Base-by-base conservation (phyloP, 2,888 invertebrate species). In the Aphrophora alni region DNA sequence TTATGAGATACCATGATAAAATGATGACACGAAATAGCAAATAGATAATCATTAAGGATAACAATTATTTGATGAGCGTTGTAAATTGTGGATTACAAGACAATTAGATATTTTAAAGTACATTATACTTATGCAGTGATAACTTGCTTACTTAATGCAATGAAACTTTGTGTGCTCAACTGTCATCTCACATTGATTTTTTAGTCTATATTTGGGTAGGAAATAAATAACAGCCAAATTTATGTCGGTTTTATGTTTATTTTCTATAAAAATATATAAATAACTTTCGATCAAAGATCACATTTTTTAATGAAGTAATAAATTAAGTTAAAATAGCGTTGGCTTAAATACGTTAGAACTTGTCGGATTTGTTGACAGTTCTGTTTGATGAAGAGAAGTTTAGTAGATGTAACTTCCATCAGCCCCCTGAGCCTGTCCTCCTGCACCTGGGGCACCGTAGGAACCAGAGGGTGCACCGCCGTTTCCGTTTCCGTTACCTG, bases 331-430 rank as follows among this genome's bases (percentile, higher is more conserved):
- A 21, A 21, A 8, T 59, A 59, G 14, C 59, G 59, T 59, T 21
- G 59, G 59, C 59, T 59, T n/a, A 59, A 10, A 21, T 21, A 59
- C 59, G 59, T 12, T 2, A 59, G 59, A 21, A 21, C 59, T n/a
- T 21, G 59, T 21, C 59, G 5, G 10, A 59, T n/a, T 59, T 59
- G 59, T 59, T 59, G 59, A 21, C 59, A 59, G 59, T 59, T 59
- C 59, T 59, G 12, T 59, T 59, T 59, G 5, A 59, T 59, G 21
- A 59, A 59, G n/a, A 59, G 21, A 21, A n/a, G 59, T 3, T 78
- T 28, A 80, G 69, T 80, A 80, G 77, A 80, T 77, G 73, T 80
- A 80, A 68, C 80, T 77, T 73, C 80, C 80, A 26, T 80, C 77
- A 38, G 80, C 77, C 10, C 51, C 73, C 25, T 51, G 75, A 17